Conservation (phyloP, 2,113 vertebrate genomes). For the Cariama cristata region DNA sequence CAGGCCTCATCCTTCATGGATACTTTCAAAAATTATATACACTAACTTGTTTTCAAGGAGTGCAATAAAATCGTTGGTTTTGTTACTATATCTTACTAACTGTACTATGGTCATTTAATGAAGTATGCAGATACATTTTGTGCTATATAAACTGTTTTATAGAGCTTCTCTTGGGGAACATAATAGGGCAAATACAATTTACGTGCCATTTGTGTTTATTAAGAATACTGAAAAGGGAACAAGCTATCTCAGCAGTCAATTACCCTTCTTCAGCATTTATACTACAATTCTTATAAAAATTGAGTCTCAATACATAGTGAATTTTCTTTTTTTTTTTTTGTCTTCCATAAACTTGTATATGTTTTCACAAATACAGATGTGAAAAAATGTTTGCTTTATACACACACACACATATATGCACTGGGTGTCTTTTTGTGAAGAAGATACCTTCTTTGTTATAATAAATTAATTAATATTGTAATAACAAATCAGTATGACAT, state of each 20-base stretch:
- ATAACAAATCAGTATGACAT: not conserved
- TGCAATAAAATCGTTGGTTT: not conserved
- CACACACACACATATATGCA: rapidly evolving
- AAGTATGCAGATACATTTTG: not conserved
- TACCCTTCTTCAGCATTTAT: not conserved
- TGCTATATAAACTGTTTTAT: not conserved
- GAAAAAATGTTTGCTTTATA: not conserved
- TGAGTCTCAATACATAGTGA: not conserved
- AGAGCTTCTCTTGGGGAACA: not conserved
- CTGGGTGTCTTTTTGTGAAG: not conserved
- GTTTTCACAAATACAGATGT: not conserved
- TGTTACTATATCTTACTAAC: not conserved
- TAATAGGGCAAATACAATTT: not conserved
- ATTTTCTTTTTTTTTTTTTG: not conserved
- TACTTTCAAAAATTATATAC: not conserved
- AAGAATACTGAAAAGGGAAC: conserved; percentile 5
- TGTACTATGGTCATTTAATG: not conserved
- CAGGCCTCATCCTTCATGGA: not conserved
- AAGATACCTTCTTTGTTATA: not conserved
- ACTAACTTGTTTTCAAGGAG: not conserved
- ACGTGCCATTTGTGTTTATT: not conserved
- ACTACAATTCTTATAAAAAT: not conserved
- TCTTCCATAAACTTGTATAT: not conserved
- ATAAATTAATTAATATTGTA: not conserved
- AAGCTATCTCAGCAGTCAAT: conserved; percentile 12